Conservation (phyloP, 2,888 invertebrate species). For the Pemphredon lugubris region DNA sequence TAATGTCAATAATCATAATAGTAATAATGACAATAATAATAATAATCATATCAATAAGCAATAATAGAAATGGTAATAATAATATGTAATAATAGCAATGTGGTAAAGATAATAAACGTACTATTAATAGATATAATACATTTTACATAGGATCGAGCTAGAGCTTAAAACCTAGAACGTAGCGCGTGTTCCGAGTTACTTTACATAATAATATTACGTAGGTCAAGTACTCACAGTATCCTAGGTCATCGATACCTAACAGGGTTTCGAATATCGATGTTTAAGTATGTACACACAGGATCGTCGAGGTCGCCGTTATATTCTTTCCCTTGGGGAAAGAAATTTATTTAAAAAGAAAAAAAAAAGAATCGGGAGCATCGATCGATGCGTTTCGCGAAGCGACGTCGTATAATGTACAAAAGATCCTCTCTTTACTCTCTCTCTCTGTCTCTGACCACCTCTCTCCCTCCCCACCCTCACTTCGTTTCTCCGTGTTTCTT, state of each 20-base stretch:
- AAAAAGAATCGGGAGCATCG: conserved; percentile 25
- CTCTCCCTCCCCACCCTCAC: not conserved
- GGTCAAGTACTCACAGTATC: conserved; percentile 48
- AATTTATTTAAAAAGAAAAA: conserved; percentile 20
- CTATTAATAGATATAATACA: conserved; percentile 76
- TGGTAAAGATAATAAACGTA: conserved; percentile 62
- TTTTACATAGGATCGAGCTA: conserved; percentile 76
- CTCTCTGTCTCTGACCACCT: conserved; percentile 3
- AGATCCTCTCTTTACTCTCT: conserved; percentile 36
- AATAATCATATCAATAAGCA: conserved; percentile 63
- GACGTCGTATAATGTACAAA: conserved; percentile 67
- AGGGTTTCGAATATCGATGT: conserved; percentile 54
- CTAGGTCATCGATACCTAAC: conserved; percentile 58
- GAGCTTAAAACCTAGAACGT: conserved; percentile 67
- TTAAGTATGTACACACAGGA: conserved; percentile 65
- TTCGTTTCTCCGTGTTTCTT: conserved; percentile 4
- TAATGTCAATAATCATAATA: conserved; percentile 60
- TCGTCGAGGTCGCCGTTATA: conserved; percentile 37
- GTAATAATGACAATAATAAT: conserved; percentile 59
- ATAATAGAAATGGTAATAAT: conserved; percentile 74
- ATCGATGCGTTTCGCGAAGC: conserved; percentile 36
- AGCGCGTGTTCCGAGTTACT: conserved; percentile 49
- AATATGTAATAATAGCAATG: conserved; percentile 60
- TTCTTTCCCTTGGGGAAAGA: conserved; percentile 16
- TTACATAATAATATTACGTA: conserved; percentile 53